Percentiles rank a stretch among this genome's conserved stretches.
phyloP scores from a whole-genome alignment of 2,797 vertebrate species.

The Danio jaintianensis region DNA sequence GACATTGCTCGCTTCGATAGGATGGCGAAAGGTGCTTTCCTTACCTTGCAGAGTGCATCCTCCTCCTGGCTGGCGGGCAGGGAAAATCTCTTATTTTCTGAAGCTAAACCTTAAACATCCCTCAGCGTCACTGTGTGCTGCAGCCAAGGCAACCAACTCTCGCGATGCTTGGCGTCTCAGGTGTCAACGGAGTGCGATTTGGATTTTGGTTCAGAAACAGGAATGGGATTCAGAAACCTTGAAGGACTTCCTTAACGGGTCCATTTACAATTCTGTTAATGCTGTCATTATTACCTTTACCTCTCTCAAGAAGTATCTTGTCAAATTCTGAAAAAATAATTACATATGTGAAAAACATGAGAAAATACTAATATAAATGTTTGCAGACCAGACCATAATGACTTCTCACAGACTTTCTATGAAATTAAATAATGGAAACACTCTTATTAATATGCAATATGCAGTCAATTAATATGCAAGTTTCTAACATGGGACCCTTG shows the following conservation, averaged over 20 bases:
- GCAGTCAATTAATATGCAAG: too few relatives aligned
- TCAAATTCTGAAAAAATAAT: neutral
- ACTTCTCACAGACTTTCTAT: neutral
- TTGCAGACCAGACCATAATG: neutral
- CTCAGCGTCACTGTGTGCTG: conserved; percentile 67
- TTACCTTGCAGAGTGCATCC: conserved; percentile 55
- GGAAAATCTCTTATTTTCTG: conserved; percentile 47
- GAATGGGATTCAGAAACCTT: neutral
- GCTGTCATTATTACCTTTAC: neutral
- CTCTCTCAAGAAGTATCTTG: neutral
- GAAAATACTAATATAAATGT: neutral
- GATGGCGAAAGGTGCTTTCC: conserved; percentile 26
- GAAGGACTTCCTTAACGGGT: neutral
- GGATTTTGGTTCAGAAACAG: neutral
- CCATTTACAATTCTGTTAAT: neutral
- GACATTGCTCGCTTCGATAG: neutral
- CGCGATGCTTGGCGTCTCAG: conserved; percentile 75
- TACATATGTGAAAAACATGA: too few relatives aligned
- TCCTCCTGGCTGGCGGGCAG: conserved; percentile 33
- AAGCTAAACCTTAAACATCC: conserved; percentile 62
- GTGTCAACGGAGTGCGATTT: conserved; percentile 31
- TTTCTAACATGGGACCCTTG: too few relatives aligned
- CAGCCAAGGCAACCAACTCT: conserved; percentile 81
- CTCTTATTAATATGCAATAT: too few relatives aligned
- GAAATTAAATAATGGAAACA: too few relatives aligned